These are phyloP conservation scores for Saturnia japonica DNA, from an alignment of 2,888 invertebrate species.

Conservation along the genomic window DNA sequence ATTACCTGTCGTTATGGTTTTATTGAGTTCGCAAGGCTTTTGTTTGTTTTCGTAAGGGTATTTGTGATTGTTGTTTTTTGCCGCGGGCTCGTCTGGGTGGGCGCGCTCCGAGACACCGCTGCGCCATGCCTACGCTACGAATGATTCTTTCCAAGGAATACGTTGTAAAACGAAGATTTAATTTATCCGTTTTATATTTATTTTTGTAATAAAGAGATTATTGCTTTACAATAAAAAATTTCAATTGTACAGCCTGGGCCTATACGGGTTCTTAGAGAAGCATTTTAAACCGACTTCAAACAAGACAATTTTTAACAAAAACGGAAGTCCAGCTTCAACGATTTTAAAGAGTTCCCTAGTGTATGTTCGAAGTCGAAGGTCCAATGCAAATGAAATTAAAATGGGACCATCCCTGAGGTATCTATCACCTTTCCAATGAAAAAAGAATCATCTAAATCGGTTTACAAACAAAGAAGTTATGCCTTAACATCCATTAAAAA, in stretches of 20 bases:
- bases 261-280: background rate
- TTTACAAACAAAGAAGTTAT: too few relatives aligned
- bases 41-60: slow-evolving; percentile 77
- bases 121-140: slow-evolving; percentile 59
- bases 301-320: too few relatives aligned
- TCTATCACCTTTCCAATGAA: too few relatives aligned
- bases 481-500: too few relatives aligned
- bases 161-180: slow-evolving; percentile 2
- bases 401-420: too few relatives aligned
- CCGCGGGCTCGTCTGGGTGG: slow-evolving; percentile 72
- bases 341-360: too few relatives aligned
- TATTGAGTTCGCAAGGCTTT: slow-evolving; percentile 75
- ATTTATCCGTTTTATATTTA: background rate
- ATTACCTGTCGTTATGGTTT: slow-evolving; percentile 74
- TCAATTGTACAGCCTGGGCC: background rate
- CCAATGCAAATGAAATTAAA: too few relatives aligned
- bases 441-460: too few relatives aligned
- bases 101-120: slow-evolving; percentile 72
- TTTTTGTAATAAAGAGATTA: background rate
- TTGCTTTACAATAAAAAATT: background rate
- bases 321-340: too few relatives aligned
- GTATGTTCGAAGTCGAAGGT: too few relatives aligned
- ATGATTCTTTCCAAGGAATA: slow-evolving; percentile 18
- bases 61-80: slow-evolving; percentile 68
- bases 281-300: too few relatives aligned